Evolutionary conservation across 2,888 invertebrate genomes (phyloP), one percentile per base, ranked within the genome.

Genomic region (Yponomeuta evonymella): DNA sequence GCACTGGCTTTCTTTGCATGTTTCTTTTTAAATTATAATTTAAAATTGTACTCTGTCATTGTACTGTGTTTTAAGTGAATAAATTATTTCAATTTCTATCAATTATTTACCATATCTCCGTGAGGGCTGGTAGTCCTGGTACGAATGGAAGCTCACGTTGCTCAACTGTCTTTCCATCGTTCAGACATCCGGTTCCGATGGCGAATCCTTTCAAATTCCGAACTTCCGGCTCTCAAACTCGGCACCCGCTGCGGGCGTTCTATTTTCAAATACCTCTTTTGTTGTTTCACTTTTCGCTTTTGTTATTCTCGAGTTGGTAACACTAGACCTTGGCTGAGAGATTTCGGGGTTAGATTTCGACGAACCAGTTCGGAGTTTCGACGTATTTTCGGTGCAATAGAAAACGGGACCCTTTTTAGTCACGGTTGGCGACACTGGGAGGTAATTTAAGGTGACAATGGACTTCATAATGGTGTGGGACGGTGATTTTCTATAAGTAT

Each of bases 41-140:
- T 23, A 23, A 23, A 23, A 23, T 23, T 23, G 23, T 23, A 1
- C 23, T 23, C 23, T 23, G 23, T 23, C 23, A 23, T 23, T 23
- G 23, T 23, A 23, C 23, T 23, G 23, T 23, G 23, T 23, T 23
- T 23, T 23, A 23, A 23, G 23, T 23, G 23, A 23, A 0, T 23
- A 23, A 23, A 23, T 23, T 23, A 23, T 23, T 23, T 23, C 23
- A 23, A 23, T 23, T 23, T 23, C 23, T 1, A 23, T 23, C 23
- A 23, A 23, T 23, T 2, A 72, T 73, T 87, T 82, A 92, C 91
- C 91, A 84, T 91, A 91, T 87, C 75, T 77, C 73, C 91, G 84
- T 23, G 84, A 68, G 9, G 91, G 92, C 78, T 93, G 92, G 79
- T 92, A 90, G 67, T 92, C 92, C 81, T 91, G 90, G 75, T 92